Conservation (phyloP, 2,888 invertebrate genomes). For the Ashinkailepas kermadecensis region DNA sequence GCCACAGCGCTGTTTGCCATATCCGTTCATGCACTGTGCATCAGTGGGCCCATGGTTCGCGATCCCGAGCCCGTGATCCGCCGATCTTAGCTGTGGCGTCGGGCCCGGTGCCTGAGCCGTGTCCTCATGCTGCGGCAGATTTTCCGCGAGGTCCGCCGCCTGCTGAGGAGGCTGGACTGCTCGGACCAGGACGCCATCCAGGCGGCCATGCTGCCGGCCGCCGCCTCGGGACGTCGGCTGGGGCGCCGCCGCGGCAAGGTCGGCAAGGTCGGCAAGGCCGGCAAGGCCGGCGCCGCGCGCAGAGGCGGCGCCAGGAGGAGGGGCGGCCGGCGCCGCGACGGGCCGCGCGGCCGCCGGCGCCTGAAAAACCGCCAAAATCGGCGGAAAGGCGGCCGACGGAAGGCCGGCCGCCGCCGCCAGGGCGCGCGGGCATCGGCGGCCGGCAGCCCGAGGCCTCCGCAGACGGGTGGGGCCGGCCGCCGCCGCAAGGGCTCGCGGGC, state of each 20-base stretch:
- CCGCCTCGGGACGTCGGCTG: neutral
- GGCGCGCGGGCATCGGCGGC: neutral
- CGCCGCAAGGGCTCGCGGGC: neutral
- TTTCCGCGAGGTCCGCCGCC: neutral
- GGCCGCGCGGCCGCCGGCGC: slow-evolving; percentile 7
- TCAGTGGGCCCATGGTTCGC: too few relatives aligned
- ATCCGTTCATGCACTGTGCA: too few relatives aligned
- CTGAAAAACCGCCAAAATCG: neutral
- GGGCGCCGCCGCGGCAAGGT: neutral
- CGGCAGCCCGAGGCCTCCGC: neutral
- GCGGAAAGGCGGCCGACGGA: neutral
- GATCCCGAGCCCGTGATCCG: too few relatives aligned
- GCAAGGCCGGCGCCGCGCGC: neutral
- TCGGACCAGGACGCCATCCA: neutral
- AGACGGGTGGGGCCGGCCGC: neutral
- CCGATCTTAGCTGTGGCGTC: too few relatives aligned
- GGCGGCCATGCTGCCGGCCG: slow-evolving; percentile 10
- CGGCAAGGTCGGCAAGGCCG: neutral
- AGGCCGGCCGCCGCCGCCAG: neutral
- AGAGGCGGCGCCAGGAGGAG: neutral
- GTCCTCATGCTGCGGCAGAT: neutral
- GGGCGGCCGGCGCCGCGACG: neutral
- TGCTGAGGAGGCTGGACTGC: neutral
- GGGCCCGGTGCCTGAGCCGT: too few relatives aligned
- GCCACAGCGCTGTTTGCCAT: too few relatives aligned